Evolutionary conservation across 2,113 vertebrate species (phyloP).

Genomic region (Takifugu flavidus): DNA sequence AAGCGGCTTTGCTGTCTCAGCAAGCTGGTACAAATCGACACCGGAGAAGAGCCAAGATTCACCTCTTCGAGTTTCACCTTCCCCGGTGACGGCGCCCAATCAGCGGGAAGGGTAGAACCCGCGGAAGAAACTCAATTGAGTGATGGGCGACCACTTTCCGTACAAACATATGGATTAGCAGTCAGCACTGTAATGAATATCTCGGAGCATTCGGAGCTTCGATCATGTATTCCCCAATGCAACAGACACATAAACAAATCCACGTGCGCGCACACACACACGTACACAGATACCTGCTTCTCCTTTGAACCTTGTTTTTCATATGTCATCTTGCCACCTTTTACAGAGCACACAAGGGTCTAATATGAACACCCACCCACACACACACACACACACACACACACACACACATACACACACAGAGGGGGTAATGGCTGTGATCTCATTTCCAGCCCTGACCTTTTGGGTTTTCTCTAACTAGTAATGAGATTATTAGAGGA

Average conservation of each 20-base stretch:
- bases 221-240: conserved; percentile 27
- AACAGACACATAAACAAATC: not conserved
- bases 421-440: conserved; percentile 23
- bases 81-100: conserved; percentile 42
- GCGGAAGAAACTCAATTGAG: conserved; percentile 53
- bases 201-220: conserved; percentile 27
- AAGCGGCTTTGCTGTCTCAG: conserved; percentile 48
- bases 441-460: conserved; percentile 56
- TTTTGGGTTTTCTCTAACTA: conserved; percentile 41
- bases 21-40: conserved; percentile 50
- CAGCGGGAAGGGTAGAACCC: conserved; percentile 26
- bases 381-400: conserved; percentile 11
- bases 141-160: conserved; percentile 50
- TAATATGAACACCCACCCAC: conserved; percentile 21
- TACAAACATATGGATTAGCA: conserved; percentile 68
- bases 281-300: not conserved
- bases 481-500: conserved; percentile 28
- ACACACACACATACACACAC: conserved; percentile 14
- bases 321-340: conserved; percentile 45
- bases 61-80: conserved; percentile 46
- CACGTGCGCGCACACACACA: not conserved
- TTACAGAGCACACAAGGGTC: conserved; percentile 32
- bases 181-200: conserved; percentile 63
- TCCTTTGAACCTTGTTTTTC: not conserved
- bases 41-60: conserved; percentile 50